These are phyloP conservation scores for Gobionotothen gibberifrons DNA, from an alignment of 2,797 vertebrate species.

Conservation along the genomic window DNA sequence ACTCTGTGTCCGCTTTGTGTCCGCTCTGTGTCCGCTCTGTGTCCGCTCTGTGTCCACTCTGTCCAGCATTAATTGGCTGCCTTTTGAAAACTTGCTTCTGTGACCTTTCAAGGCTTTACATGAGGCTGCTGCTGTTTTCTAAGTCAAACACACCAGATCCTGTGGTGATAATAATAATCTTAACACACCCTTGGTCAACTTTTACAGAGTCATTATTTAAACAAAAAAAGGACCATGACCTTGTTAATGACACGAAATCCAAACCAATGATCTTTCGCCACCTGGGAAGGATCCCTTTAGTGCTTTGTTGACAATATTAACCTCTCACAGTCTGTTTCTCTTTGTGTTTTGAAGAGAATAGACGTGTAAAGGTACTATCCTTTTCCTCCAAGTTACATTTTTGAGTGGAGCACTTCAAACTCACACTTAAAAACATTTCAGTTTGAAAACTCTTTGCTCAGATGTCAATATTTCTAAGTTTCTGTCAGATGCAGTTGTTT, in stretches of 20 bases:
- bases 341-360: slow-evolving; percentile 10
- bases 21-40: no score
- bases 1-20: no score
- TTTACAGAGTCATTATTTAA: background rate
- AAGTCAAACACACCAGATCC: slow-evolving; percentile 33
- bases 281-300: slow-evolving; percentile 1
- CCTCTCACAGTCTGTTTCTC: slow-evolving; percentile 1
- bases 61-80: background rate
- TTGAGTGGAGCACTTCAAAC: slow-evolving; percentile 45
- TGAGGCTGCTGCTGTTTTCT: slow-evolving; percentile 13
- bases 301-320: slow-evolving; percentile 1
- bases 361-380: slow-evolving; percentile 17
- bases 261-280: background rate
- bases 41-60: no score
- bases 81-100: slow-evolving; percentile 20
- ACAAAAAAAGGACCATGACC: no score
- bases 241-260: background rate
- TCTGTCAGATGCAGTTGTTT: slow-evolving; percentile 44
- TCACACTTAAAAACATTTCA: slow-evolving; percentile 31
- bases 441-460: slow-evolving; percentile 26
- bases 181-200: slow-evolving; percentile 22
- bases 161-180: slow-evolving; percentile 1
- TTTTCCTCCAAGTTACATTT: slow-evolving; percentile 31
- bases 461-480: slow-evolving; percentile 49
- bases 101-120: slow-evolving; percentile 34